Evolutionary conservation across 1,140 invertebrate genomes (phyloP), one percentile per base, ranked within the genome.

Genomic region (Cydia pomonella): DNA sequence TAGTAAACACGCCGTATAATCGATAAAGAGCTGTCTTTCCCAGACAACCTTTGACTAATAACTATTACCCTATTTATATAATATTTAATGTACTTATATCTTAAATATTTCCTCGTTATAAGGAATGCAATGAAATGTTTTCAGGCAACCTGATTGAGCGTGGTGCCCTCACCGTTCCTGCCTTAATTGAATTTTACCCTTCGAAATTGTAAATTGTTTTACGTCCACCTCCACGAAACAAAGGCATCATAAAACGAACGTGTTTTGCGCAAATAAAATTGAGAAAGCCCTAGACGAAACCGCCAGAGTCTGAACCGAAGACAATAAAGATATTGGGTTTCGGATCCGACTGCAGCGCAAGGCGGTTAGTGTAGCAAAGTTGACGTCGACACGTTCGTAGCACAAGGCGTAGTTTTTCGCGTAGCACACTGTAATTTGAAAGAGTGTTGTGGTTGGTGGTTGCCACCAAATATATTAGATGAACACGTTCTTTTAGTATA

Each of bases 141-240:
- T 16, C 6, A 66, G 63, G 63, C 27, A 33, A 66, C 16, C 25
- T 66, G 62, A 66, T 66, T 33, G 63, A 66, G 63, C 63, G 63
- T n/a, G 63, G 25, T 25, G 27, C 27, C 63, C 29, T 66, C 27
- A 25, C 6, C 13, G 62, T 33, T 13, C 63, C 63, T 33, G 66
- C 75, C 75, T 76, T 77, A 77, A 77, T 77, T 53, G 73, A 77
- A 77, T 77, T 74, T 74, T 33, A 74, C 73, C 76, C 76, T 74
- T 77, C 73, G 64, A 77, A 77, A 77, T 77, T 77, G 76, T 66
- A 77, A 77, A 77, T 74, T 74, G 76, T 77, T 77, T 77, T 77
- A 74, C 73, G 33, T 44, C 59, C 59, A 74, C 64, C 72, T 33
- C 73, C 73, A 76, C 69, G 27, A 73, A 73, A 76, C 27, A 66